phyloP scores from a whole-genome alignment of 1,140 invertebrate species.

The Trichoplusia ni region DNA sequence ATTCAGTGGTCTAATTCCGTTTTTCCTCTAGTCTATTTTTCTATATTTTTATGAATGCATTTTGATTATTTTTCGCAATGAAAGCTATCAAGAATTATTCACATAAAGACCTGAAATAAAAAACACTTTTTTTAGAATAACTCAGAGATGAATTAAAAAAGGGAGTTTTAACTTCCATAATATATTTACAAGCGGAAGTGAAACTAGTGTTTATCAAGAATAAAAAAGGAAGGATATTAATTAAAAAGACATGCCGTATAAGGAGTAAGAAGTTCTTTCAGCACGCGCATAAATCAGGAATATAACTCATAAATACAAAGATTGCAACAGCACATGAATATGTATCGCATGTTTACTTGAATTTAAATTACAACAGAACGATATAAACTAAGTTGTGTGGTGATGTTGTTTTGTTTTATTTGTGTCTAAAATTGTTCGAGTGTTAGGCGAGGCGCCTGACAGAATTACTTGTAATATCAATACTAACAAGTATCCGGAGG shows the following conservation, averaged over 20 bases:
- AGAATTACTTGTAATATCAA: conserved; percentile 14
- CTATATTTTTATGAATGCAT: too few relatives aligned
- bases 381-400: not conserved
- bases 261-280: not conserved
- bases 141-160: too few relatives aligned
- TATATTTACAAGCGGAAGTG: too few relatives aligned
- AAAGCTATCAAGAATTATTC: too few relatives aligned
- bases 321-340: conserved; percentile 1
- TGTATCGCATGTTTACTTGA: not conserved
- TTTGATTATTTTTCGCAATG: too few relatives aligned
- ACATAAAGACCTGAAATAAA: too few relatives aligned
- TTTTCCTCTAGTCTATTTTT: too few relatives aligned
- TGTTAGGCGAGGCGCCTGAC: not conserved
- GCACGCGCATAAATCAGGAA: not conserved
- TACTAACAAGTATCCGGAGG: not conserved
- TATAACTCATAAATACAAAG: not conserved
- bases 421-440: not conserved
- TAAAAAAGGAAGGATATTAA: not conserved
- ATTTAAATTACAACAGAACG: not conserved
- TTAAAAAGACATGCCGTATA: not conserved
- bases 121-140: too few relatives aligned
- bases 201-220: too few relatives aligned
- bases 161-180: too few relatives aligned
- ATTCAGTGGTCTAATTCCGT: too few relatives aligned
- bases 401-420: conserved; percentile 3